Conservation (phyloP, 2,888 invertebrate genomes). For the Plebejus anna region DNA sequence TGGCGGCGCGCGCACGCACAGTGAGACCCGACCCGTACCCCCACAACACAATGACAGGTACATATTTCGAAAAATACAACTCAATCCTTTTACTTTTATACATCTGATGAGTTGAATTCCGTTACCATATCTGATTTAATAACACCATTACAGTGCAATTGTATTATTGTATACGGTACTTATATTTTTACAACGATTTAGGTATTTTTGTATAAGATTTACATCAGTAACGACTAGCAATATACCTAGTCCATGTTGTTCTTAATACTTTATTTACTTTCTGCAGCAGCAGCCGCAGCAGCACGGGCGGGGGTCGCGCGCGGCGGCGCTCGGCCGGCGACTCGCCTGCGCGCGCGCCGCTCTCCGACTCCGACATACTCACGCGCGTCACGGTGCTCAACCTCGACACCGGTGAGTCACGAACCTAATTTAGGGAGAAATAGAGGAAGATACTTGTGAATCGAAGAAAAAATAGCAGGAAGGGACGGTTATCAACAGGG, state of each 20-base stretch:
- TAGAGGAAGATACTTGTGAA: not conserved
- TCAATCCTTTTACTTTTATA: no score
- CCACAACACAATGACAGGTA: conserved; percentile 34
- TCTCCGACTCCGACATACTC: conserved; percentile 95
- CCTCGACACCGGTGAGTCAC: conserved; percentile 82
- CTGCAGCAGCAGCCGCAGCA: conserved; percentile 34
- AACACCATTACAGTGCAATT: no score
- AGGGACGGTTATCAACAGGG: no score
- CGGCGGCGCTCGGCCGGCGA: conserved; percentile 92
- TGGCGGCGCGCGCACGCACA: conserved; percentile 73
- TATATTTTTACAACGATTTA: no score
- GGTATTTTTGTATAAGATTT: no score
- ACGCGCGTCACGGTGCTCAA: conserved; percentile 93
- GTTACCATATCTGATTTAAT: no score
- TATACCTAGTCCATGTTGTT: no score
- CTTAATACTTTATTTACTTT: not conserved
- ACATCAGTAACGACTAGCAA: no score
- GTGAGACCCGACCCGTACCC: conserved; percentile 56
- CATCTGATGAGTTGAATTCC: no score
- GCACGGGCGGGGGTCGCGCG: conserved; percentile 65
- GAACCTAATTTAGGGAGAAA: not conserved
- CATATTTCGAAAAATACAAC: not conserved
- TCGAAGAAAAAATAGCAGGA: no score
- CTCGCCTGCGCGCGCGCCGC: conserved; percentile 90
- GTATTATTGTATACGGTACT: no score